Evolutionary conservation across 1,140 invertebrate species (phyloP).

Genomic region (Procambarus clarkii): DNA sequence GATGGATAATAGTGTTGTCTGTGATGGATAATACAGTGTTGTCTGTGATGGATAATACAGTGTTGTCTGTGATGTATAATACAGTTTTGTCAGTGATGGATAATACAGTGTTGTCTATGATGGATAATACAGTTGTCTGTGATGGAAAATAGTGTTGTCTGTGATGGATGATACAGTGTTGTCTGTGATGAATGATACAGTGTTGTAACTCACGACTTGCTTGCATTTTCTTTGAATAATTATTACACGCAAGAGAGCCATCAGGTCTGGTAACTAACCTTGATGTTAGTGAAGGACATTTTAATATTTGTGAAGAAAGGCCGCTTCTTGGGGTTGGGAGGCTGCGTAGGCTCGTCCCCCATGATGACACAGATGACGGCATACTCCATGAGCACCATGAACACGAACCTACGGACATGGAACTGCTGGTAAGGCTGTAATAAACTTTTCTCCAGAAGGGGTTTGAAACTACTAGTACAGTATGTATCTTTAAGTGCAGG

Average conservation of each 20-base stretch:
- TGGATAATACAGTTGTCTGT: too few relatives aligned
- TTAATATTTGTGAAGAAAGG: neutral
- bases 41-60: too few relatives aligned
- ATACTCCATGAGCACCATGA: slow-evolving; percentile 32
- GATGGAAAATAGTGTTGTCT: too few relatives aligned
- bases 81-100: too few relatives aligned
- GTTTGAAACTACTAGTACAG: neutral
- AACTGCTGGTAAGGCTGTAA: neutral
- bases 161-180: too few relatives aligned
- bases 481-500: neutral
- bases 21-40: too few relatives aligned
- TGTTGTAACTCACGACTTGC: too few relatives aligned
- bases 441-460: neutral
- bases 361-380: slow-evolving; percentile 16
- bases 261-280: neutral
- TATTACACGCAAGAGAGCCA: neutral
- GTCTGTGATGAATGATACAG: too few relatives aligned
- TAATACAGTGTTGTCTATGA: too few relatives aligned
- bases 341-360: neutral
- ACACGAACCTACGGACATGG: slow-evolving; percentile 1
- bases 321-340: neutral
- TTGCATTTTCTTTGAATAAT: neutral
- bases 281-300: neutral
- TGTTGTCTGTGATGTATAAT: too few relatives aligned
- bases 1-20: too few relatives aligned